These are phyloP conservation scores for Notiomystis cincta DNA, from an alignment of 2,113 vertebrate species.

Conservation along the genomic window DNA sequence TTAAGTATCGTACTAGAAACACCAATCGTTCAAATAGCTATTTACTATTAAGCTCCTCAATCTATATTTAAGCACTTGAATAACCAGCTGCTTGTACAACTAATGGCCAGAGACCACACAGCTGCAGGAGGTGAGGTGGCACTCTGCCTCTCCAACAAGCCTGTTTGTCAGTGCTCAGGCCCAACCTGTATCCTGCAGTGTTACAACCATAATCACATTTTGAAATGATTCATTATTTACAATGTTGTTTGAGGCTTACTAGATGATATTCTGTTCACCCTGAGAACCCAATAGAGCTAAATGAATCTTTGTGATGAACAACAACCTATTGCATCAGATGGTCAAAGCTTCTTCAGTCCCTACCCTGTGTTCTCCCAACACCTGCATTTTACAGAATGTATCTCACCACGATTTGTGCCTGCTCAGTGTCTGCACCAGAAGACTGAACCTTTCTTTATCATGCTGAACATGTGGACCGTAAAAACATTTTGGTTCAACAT, in stretches of 20 bases:
- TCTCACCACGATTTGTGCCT: neutral
- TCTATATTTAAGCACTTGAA: slow-evolving; percentile 13
- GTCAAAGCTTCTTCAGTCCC: neutral
- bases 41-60: neutral
- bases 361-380: neutral
- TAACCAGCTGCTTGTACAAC: neutral
- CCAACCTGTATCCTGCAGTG: neutral
- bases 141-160: neutral
- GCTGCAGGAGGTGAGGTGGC: neutral
- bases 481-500: neutral
- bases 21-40: neutral
- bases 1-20: neutral
- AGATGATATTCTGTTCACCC: neutral
- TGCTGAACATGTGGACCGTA: accelerated
- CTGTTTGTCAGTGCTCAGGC: neutral
- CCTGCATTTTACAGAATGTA: accelerated
- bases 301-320: neutral
- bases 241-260: neutral
- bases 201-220: neutral
- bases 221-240: neutral
- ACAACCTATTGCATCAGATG: neutral
- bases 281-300: neutral
- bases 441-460: neutral
- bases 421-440: neutral
- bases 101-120: neutral